phyloP scores from a whole-genome alignment of 2,888 invertebrate genomes.

The Pseudoips prasinana region DNA sequence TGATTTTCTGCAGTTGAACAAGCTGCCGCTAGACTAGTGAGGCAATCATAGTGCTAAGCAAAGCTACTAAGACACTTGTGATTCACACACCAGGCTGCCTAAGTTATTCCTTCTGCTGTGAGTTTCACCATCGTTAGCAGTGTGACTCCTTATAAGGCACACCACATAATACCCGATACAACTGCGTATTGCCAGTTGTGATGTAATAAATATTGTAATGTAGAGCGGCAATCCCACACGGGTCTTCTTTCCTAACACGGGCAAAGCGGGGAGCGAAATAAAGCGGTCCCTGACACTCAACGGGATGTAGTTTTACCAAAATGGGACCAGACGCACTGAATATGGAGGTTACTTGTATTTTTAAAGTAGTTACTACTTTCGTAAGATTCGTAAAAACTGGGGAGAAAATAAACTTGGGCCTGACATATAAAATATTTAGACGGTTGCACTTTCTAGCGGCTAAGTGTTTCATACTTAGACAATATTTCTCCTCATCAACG shows the following conservation, averaged over 20 bases:
- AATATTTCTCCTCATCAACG: too few relatives aligned
- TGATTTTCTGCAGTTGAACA: too few relatives aligned
- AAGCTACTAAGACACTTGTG: too few relatives aligned
- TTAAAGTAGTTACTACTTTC: conserved; percentile 36
- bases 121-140: conserved; percentile 19
- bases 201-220: conserved; percentile 41
- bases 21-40: too few relatives aligned
- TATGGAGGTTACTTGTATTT: conserved; percentile 43
- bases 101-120: conserved; percentile 20
- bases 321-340: conserved; percentile 28
- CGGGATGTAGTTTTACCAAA: conserved; percentile 52
- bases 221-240: conserved; percentile 40
- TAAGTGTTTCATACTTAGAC: too few relatives aligned
- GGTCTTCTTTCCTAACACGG: conserved; percentile 50
- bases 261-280: conserved; percentile 36
- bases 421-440: conserved; percentile 17
- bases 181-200: conserved; percentile 8
- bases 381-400: conserved; percentile 25
- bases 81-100: neutral
- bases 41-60: too few relatives aligned
- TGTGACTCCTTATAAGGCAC: conserved; percentile 8
- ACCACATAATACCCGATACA: too few relatives aligned
- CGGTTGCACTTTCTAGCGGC: conserved; percentile 20
- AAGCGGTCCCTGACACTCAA: conserved; percentile 39
- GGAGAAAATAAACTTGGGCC: conserved; percentile 14